Evolutionary conservation across 2,888 invertebrate species (phyloP).

Genomic region (Drosophila infuscata): DNA sequence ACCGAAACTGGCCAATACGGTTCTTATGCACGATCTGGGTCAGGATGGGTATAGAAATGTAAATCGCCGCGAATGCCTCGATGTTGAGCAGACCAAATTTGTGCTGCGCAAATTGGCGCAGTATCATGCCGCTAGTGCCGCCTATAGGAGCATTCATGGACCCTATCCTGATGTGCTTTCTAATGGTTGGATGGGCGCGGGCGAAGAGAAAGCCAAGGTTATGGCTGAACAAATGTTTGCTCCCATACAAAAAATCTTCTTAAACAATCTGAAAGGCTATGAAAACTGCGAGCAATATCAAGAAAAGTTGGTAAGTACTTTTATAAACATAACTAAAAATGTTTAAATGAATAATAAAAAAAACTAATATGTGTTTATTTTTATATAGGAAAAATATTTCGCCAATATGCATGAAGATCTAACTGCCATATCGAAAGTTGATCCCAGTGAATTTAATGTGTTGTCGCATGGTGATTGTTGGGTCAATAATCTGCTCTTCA

Average conservation of each 20-base stretch:
- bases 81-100: slow-evolving; percentile 74
- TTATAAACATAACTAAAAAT: neutral
- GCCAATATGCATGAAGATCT: slow-evolving; percentile 29
- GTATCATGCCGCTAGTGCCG: slow-evolving; percentile 82
- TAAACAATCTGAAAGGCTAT: slow-evolving; percentile 48
- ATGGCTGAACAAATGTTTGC: slow-evolving; percentile 34
- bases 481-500: slow-evolving; percentile 81
- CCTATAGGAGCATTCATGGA: slow-evolving; percentile 59
- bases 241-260: slow-evolving; percentile 31
- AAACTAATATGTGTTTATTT: neutral
- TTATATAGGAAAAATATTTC: slow-evolving; percentile 54
- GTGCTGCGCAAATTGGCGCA: slow-evolving; percentile 80
- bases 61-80: slow-evolving; percentile 78
- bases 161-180: slow-evolving; percentile 39
- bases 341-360: neutral
- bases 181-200: slow-evolving; percentile 35
- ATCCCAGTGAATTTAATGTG: slow-evolving; percentile 71
- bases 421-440: neutral
- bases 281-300: slow-evolving; percentile 57
- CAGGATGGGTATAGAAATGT: slow-evolving; percentile 73
- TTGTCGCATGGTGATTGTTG: slow-evolving; percentile 81
- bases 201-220: slow-evolving; percentile 11
- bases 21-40: slow-evolving; percentile 80
- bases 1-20: slow-evolving; percentile 48
- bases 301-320: slow-evolving; percentile 64